These are phyloP conservation scores for Parotocinclus haroldoi DNA, from an alignment of 2,797 vertebrate species.

Conservation along the genomic window DNA sequence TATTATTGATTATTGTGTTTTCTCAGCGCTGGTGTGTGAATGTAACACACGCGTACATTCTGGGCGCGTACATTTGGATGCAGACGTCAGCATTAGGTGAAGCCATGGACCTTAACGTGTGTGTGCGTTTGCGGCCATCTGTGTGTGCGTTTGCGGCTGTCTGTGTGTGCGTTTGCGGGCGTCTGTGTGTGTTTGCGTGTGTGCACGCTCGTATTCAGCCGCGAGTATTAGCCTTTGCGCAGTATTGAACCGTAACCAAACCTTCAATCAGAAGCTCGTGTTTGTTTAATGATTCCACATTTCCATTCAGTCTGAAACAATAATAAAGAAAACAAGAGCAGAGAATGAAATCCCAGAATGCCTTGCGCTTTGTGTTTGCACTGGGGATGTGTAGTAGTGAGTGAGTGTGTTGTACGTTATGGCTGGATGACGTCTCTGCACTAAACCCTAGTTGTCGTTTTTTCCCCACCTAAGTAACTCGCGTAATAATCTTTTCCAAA, in stretches of 20 bases:
- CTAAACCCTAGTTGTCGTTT: too few relatives aligned
- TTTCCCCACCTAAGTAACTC: too few relatives aligned
- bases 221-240: slow-evolving; percentile 72
- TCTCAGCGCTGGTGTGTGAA: slow-evolving; percentile 60
- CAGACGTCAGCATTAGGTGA: slow-evolving; percentile 72
- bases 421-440: too few relatives aligned
- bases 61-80: slow-evolving; percentile 1
- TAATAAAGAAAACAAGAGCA: not conserved
- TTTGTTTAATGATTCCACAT: slow-evolving; percentile 69
- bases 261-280: slow-evolving; percentile 69
- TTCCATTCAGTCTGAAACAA: not conserved
- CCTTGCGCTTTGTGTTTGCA: slow-evolving; percentile 41
- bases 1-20: slow-evolving; percentile 64
- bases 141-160: too few relatives aligned
- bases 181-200: slow-evolving; percentile 30
- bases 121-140: not conserved
- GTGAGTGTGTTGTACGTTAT: not conserved
- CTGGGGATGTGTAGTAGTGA: slow-evolving; percentile 57
- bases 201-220: slow-evolving; percentile 64
- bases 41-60: slow-evolving; percentile 53
- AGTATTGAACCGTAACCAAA: slow-evolving; percentile 81
- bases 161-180: slow-evolving; percentile 11
- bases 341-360: slow-evolving; percentile 7
- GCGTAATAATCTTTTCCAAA: too few relatives aligned
- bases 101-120: slow-evolving; percentile 74